Percentiles rank a stretch among this genome's conserved stretches.
Evolutionary conservation across 2,888 invertebrate species (phyloP).

Genomic region (Heliconius charithonia): DNA sequence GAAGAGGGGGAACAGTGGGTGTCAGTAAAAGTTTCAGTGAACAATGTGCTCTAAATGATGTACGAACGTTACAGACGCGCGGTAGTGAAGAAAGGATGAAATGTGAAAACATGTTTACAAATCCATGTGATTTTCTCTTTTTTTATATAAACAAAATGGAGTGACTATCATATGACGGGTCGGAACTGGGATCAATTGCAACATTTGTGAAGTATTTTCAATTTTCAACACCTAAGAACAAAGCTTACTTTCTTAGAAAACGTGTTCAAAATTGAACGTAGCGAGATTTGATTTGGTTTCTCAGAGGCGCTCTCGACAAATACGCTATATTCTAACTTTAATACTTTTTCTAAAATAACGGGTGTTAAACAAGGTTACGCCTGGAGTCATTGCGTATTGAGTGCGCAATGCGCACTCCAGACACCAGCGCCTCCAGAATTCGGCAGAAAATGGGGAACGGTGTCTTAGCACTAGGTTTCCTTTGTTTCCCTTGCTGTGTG

Average conservation of each 20-base stretch:
- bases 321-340: too few relatives aligned
- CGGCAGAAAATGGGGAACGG: too few relatives aligned
- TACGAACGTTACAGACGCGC: slow-evolving; percentile 7
- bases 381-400: too few relatives aligned
- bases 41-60: slow-evolving; percentile 23
- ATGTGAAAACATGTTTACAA: slow-evolving; percentile 22
- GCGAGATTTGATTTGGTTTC: too few relatives aligned
- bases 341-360: too few relatives aligned
- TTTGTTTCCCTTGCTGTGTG: too few relatives aligned
- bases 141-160: background rate
- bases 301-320: too few relatives aligned
- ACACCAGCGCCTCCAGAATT: too few relatives aligned
- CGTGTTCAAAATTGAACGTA: background rate
- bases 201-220: background rate
- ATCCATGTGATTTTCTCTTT: slow-evolving; percentile 9
- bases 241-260: background rate
- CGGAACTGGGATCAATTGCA: background rate
- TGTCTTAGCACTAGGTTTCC: too few relatives aligned
- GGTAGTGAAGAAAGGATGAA: slow-evolving; percentile 8
- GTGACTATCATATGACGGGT: background rate
- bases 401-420: too few relatives aligned
- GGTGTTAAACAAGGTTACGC: too few relatives aligned
- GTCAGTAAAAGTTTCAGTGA: slow-evolving; percentile 23
- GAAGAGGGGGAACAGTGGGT: slow-evolving; percentile 6
- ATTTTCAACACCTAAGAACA: background rate